phyloP scores from a whole-genome alignment of 1,140 invertebrate species.

The Leptonema lineaticorne region DNA sequence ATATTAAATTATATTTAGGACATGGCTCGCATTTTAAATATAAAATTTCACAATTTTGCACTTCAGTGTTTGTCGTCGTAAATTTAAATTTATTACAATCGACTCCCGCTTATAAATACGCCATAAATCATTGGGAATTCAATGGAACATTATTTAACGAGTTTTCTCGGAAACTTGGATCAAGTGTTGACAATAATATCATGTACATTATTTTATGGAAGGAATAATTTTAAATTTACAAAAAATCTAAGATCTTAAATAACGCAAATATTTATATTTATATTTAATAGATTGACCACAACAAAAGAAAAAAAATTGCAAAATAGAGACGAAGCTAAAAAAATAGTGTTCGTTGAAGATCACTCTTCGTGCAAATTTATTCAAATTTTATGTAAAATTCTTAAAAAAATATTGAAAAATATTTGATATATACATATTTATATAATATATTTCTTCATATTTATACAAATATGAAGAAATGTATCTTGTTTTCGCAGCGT shows the following conservation, averaged over 20 bases:
- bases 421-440: not conserved
- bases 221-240: no score
- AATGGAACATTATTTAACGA: slow-evolving; percentile 16
- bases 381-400: not conserved
- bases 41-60: slow-evolving; percentile 1
- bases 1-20: not conserved
- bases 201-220: not conserved
- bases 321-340: no score
- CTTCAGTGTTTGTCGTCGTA: slow-evolving; percentile 12
- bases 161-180: slow-evolving; percentile 5
- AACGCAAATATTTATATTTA: no score
- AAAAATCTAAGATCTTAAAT: no score
- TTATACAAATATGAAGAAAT: no score
- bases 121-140: slow-evolving; percentile 16
- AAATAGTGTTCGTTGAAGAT: not conserved
- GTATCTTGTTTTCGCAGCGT: slow-evolving; percentile 4
- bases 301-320: no score
- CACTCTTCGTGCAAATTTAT: not conserved
- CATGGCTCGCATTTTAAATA: not conserved
- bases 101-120: slow-evolving; percentile 7
- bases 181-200: slow-evolving; percentile 11
- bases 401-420: not conserved
- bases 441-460: not conserved
- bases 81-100: slow-evolving; percentile 12
- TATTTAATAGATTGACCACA: no score